phyloP scores from a whole-genome alignment of 2,113 vertebrate genomes.

The Cepphus grylle region DNA sequence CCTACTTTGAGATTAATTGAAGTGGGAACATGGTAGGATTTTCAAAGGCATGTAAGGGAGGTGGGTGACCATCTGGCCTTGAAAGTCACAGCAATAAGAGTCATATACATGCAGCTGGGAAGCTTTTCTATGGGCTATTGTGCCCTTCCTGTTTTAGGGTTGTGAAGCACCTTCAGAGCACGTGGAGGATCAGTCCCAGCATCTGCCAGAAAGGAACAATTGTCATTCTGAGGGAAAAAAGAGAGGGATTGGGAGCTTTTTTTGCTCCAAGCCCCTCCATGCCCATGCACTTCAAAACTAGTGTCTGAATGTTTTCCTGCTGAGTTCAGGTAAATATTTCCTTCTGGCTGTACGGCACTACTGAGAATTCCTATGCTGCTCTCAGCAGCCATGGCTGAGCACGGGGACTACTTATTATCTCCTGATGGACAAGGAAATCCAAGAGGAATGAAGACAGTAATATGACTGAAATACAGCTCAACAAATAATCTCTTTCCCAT shows the following conservation, averaged over 20 bases:
- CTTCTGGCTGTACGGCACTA: not conserved
- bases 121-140: not conserved
- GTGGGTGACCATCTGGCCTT: not conserved
- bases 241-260: not conserved
- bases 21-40: not conserved
- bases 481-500: not conserved
- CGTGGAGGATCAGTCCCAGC: not conserved
- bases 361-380: not conserved
- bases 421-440: not conserved
- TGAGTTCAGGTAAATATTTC: not conserved
- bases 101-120: not conserved
- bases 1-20: not conserved
- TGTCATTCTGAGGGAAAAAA: not conserved
- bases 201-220: not conserved
- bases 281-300: not conserved
- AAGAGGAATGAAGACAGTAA: not conserved
- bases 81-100: not conserved
- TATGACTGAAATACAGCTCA: not conserved
- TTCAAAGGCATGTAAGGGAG: not conserved
- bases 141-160: not conserved
- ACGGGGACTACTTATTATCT: not conserved
- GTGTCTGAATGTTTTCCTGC: not conserved
- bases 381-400: not conserved
- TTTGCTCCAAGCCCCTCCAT: not conserved
- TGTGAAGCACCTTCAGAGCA: not conserved